Evolutionary conservation across 1,140 invertebrate genomes (phyloP), one percentile per base, ranked within the genome.

Genomic region (Camponotus pennsylvanicus): DNA sequence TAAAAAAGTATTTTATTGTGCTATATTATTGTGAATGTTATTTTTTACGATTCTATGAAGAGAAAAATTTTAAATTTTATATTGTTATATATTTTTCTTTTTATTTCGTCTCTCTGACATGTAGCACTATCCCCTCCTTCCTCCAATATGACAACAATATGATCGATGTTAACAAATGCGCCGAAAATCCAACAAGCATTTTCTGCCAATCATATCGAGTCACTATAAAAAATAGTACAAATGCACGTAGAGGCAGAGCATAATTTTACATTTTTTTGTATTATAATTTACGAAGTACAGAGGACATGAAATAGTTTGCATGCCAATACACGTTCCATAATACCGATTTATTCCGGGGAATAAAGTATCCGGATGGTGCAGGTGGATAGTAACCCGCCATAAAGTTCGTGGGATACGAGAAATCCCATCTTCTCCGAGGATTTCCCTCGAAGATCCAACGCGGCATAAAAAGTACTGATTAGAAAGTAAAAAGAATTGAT

Each of bases 401-500:
- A 59, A 32, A 82, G 79, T 21, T 59, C 5, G 52, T 37, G 49
- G 15, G 27, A 18, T 6, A 45, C 21, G 79, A 79, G 42, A 67
- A 78, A 78, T 66, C 42, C 32, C 6, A 27, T 18, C 21, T 82
- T 42, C 27, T 2, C 21, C n/a, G 78, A 34, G 55, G 42, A 61
- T 18, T 27, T 40, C 1, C 21, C 8, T 21, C 7, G 32, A 18
- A 55, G 64, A 67, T 32, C 1, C 37, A 32, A n/a, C 67, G 49
- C 37, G 66, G 8, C 49, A 13, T 59, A 73, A 73, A 71, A 45
- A 73, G 21, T 71, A 45, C 69, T 37, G 34, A 83, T 83, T 75
- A 73, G 70, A 49, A 61, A 70, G 32, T 34, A 59, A 61, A 73
- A 83, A 75, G 67, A 71, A 82, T 57, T 27, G 78, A 61, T 55